Evolutionary conservation across 1,140 invertebrate species (phyloP).

Genomic region (Dreissena polymorpha): DNA sequence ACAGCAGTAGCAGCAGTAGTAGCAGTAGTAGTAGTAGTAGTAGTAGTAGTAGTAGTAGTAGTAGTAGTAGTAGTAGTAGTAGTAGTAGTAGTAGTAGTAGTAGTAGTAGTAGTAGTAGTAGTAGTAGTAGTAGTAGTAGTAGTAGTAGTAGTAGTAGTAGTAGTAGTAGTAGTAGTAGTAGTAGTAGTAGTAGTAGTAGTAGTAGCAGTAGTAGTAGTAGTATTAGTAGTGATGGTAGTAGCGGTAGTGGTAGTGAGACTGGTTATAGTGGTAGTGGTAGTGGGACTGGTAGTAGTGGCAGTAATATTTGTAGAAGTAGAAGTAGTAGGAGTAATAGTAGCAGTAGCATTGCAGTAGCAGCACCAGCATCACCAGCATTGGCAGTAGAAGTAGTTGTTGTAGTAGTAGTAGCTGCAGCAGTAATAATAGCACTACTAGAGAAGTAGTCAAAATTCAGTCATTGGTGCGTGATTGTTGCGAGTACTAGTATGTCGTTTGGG

Average conservation of each 20-base stretch:
- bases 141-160: slow-evolving; percentile 2
- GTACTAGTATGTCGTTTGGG: too few species aligned
- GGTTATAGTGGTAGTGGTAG: background rate
- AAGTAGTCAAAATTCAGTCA: background rate
- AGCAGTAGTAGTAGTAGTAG: slow-evolving; percentile 1
- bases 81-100: background rate
- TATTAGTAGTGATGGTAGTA: background rate
- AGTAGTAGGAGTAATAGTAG: too few species aligned
- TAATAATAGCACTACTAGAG: background rate
- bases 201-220: background rate
- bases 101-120: slow-evolving; percentile 3
- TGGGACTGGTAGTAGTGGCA: background rate
- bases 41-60: slow-evolving; percentile 3
- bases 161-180: slow-evolving; percentile 3
- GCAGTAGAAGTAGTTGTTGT: background rate
- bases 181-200: slow-evolving; percentile 2
- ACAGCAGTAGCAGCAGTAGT: background rate
- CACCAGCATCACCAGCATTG: too few species aligned
- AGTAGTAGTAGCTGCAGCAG: background rate
- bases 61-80: slow-evolving; percentile 2
- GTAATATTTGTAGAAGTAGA: too few species aligned
- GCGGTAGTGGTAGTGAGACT: background rate
- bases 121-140: slow-evolving; percentile 2
- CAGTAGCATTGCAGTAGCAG: too few species aligned
- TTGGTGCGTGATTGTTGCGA: too few species aligned